Conservation (phyloP, 2,888 invertebrate species). For the Leucophenga montana region DNA sequence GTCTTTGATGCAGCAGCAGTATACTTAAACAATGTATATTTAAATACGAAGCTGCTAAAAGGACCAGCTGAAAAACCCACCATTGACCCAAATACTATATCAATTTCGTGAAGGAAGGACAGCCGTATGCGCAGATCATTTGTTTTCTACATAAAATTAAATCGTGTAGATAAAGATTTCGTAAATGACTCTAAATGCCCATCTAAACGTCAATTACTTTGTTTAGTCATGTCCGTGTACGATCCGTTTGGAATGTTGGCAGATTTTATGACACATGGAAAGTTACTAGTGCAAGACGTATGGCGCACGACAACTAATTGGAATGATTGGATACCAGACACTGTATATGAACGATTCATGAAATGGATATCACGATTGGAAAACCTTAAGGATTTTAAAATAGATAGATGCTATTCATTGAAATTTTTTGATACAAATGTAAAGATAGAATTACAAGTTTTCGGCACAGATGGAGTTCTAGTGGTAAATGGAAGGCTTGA, state of each 20-base stretch:
- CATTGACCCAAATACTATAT: conserved; percentile 8
- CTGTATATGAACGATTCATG: not conserved
- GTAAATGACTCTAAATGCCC: conserved; percentile 19
- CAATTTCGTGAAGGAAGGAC: conserved; percentile 21
- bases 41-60: conserved; percentile 22
- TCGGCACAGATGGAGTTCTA: too few relatives aligned
- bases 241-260: conserved; percentile 24
- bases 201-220: conserved; percentile 11
- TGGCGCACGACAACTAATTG: conserved; percentile 9
- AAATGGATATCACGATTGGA: not conserved
- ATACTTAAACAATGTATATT: not conserved
- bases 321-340: conserved; percentile 12
- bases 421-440: too few relatives aligned
- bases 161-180: conserved; percentile 14
- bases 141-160: conserved; percentile 28
- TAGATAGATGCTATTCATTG: conserved; percentile 12
- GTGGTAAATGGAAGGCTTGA: too few relatives aligned
- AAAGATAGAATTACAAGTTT: not conserved
- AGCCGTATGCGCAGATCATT: conserved; percentile 19
- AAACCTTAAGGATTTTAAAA: not conserved
- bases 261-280: conserved; percentile 21
- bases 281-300: conserved; percentile 3
- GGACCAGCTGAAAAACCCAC: conserved; percentile 28
- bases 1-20: not conserved
- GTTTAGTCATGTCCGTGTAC: conserved; percentile 22